Base-by-base conservation (phyloP, 2,113 vertebrate species). In the Hemibagrus wyckioides region DNA sequence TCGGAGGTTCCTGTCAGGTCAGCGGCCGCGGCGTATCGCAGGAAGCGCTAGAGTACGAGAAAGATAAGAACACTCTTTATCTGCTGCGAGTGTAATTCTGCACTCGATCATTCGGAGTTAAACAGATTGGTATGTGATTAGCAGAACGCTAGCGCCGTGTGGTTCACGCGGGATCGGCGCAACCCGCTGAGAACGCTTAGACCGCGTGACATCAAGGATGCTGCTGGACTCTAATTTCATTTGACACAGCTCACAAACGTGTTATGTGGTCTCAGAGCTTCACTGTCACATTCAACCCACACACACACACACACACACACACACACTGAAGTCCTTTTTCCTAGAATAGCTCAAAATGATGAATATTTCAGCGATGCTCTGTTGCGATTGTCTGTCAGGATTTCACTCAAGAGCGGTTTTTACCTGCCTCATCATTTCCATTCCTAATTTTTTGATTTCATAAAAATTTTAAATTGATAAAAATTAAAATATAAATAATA, bases 241-340 rank as follows among this genome's bases (percentile, higher is more conserved):
- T 23, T 61, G 85, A 89, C 88, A 89, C 81, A 30, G 76, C 25
- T 61, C 33, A 23, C 65, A 88, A 71, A 84, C 57, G 50, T 71
- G 81, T 86, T 41, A 39, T 86, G 33, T 69, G n/a, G 39, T 36
- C 41, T 25, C n/a, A 28, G 39, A 73, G 56, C 52, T 52, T 6
- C 8, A 33, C 48, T 59, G 39, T 50, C 30, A 77, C 61, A 44
- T 65, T 11, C 41, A 7, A 80, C 44, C 30, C 75, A 77, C 44
- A 77, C 44, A 77, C 75, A 17, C 28, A 17, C 73, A 50, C 25
- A n/a, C 73, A 76, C 41, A 48, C 73, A n/a, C 41, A 76, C 73
- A 76, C 73, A 76, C 67, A 39, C 67, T n/a, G 33, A 2, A 54
- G 41, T 7, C 8, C 23, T 67, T 9, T 44, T 56, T n/a, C 41